Evolutionary conservation across 2,797 vertebrate species (phyloP).

Genomic region (Cetoscarus ocellatus): DNA sequence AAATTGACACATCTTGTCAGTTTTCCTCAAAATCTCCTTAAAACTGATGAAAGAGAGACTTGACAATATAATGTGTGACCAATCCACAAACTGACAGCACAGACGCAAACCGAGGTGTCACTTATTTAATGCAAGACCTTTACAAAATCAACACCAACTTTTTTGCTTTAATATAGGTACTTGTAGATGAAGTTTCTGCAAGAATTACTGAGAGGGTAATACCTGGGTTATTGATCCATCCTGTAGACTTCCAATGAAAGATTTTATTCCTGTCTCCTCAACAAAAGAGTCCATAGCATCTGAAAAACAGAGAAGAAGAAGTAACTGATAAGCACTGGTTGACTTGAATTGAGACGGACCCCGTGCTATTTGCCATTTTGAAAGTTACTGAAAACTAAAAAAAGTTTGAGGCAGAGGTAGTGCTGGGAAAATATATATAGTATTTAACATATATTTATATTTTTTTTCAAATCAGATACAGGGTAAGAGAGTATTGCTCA

Average conservation of each 20-base stretch:
- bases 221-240: conserved; percentile 75
- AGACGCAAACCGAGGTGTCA: neutral
- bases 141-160: neutral
- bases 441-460: too few relatives aligned
- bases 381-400: too few relatives aligned
- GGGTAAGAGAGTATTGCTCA: too few relatives aligned
- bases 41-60: neutral
- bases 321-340: neutral
- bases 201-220: neutral
- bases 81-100: neutral
- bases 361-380: too few relatives aligned
- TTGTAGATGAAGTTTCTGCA: neutral
- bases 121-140: too few relatives aligned
- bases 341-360: neutral
- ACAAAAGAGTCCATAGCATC: conserved; percentile 78
- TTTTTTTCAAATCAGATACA: too few relatives aligned
- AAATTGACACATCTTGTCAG: neutral
- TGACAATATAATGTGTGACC: neutral
- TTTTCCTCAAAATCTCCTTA: neutral
- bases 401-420: neutral
- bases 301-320: conserved; percentile 46
- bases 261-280: conserved; percentile 64
- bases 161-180: neutral
- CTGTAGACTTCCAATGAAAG: conserved; percentile 66
- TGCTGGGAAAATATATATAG: too few relatives aligned